These are phyloP conservation scores for Haemorhous mexicanus DNA, from an alignment of 2,113 vertebrate genomes.

Conservation along the genomic window DNA sequence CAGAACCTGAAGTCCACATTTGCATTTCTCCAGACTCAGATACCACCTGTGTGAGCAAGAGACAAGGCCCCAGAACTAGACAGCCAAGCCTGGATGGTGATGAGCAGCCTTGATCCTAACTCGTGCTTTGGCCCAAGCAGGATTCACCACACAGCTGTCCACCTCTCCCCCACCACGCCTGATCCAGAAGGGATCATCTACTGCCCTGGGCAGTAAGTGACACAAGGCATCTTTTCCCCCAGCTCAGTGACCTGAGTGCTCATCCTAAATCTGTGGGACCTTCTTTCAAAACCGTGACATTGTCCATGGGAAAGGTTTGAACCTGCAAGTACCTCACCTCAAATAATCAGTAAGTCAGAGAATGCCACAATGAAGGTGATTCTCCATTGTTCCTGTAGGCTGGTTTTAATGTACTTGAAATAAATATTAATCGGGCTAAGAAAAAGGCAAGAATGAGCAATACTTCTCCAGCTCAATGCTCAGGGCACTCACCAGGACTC, in stretches of 20 bases:
- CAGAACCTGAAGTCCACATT: not conserved
- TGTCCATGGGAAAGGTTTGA: not conserved
- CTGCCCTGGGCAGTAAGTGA: not conserved
- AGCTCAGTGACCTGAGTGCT: not conserved
- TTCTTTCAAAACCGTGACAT: not conserved
- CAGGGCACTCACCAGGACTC: constrained; percentile 17
- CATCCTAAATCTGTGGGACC: not conserved
- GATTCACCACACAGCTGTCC: not conserved
- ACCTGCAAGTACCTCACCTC: not conserved
- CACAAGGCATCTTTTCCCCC: not conserved
- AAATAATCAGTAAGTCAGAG: not conserved
- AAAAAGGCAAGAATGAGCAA: constrained; percentile 27
- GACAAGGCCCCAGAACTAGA: fast-evolving
- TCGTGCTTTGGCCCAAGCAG: not conserved
- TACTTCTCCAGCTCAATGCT: not conserved
- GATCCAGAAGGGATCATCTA: not conserved
- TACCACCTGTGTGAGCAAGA: not conserved
- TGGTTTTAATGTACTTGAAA: not conserved
- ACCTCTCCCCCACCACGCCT: not conserved
- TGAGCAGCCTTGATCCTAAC: not conserved
- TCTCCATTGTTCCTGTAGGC: not conserved
- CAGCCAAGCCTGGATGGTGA: not conserved
- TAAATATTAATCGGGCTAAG: constrained; percentile 30
- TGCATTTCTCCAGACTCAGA: not conserved
- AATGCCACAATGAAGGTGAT: not conserved